Base-by-base conservation (phyloP, 2,797 vertebrate species). In the Ctenopoma kingsleyae region DNA sequence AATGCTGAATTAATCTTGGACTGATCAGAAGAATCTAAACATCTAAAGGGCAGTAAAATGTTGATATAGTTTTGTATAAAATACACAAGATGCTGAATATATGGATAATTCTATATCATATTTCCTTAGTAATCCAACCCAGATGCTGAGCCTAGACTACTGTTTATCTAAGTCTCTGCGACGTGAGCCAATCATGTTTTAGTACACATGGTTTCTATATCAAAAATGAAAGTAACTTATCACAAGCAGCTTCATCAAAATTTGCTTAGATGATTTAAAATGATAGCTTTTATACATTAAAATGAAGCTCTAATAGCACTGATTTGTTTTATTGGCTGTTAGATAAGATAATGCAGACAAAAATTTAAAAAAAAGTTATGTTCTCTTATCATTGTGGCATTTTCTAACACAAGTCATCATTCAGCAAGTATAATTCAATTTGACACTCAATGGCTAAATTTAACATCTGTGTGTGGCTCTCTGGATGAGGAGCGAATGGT, bases 401-500 rank as follows among this genome's bases (percentile, higher is more conserved):
- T 48, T 44, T 59, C 25, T 20, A 30, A 55, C 50, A 55, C 12
- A 3, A 32, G 4, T 59, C 25, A 43, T 22, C 35, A 22, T 41
- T 20, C n/a, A 56, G 30, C 22, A 30, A 44, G 6, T 35, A n/a
- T 59, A 11, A 11, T 40, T 13, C 38, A 15, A 11, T 40, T 11
- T 16, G 15, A 16, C 12, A 40, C 38, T 60, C 20, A 47, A 11
- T 8, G 16, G 23, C 3, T 56, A 12, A 27, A 63, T 69, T 2
- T 15, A 60, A 17, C 49, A 69, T 55, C 10, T 46, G 38, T 3
- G n/a, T n/a, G n/a, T n/a, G n/a, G n/a, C n/a, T n/a, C n/a, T 52
- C 11, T 59, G 52, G 57, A 67, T 56, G 23, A 64, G 56, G 15
- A 77, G 67, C 56, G 46, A 71, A 46, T 59, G 66, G 73, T 81